Evolutionary conservation across 2,888 invertebrate species (phyloP), one percentile per base, ranked within the genome.

Genomic region (Branchinecta sandiegonensis): DNA sequence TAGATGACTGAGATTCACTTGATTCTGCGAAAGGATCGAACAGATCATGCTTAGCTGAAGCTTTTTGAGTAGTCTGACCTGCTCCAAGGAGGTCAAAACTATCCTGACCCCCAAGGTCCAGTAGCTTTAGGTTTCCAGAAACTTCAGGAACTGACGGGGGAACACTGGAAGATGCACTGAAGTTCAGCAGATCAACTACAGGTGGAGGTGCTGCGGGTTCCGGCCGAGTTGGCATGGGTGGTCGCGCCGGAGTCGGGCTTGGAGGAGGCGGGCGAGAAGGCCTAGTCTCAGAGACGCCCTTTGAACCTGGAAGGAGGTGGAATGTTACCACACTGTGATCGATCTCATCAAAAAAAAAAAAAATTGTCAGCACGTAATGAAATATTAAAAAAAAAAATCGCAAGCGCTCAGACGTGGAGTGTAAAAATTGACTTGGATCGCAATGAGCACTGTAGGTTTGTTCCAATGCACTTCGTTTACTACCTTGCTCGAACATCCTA

Each of bases 101-200:
- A 48, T 56, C 63, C 1, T 50, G 50, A 17, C 65, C 69, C 11
- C 67, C 69, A 68, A 71, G 66, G 23, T 9, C 37, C 14, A 46
- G 37, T 56, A 37, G 12, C n/a, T 48, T 65, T 10, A 47, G 48
- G 13, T 12, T 12, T 14, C 65, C 47, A 8, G 69, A 5, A 10
- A 63, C 56, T 17, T 64, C 23, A 11, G 70, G 67, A 71, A 70
- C 47, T 50, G 50, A 7, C 68, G 75, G 72, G 82, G 78, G 46
- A 79, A 81, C 69, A 83, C 83, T 37, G 85, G 76, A 68, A 85
- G 78, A 83, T 88, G 84, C 77, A 83, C 83, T 74, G 69, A 76
- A 74, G 75, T 83, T 83, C 66, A 84, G 77, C 68, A 84, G 77
- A 76, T 87, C 87, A 65, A 84, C 68, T 5, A 48, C 48, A 65